A percentile compares a stretch with the other conserved stretches of the same genome.
Evolutionary conservation across 2,888 invertebrate species (phyloP).

Genomic region (Heliconius aoede): DNA sequence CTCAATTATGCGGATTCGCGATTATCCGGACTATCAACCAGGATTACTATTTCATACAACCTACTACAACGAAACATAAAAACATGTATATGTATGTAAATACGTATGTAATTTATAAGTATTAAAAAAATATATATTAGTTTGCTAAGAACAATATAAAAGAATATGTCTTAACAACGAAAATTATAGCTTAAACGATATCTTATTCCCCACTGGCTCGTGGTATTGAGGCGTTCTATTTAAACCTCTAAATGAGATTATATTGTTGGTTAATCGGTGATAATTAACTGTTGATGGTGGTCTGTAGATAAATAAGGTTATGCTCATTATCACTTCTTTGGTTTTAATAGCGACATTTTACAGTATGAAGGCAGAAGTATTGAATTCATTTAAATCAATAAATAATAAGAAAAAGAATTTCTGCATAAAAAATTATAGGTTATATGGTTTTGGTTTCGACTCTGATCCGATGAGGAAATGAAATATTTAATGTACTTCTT

Average conservation of each 20-base stretch:
- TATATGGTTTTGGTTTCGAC: no score
- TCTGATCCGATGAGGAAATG: no score
- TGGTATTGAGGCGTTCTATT: slow-evolving; percentile 38
- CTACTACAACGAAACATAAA: no score
- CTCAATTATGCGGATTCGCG: no score
- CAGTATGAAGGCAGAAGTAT: neutral
- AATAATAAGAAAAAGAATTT: no score
- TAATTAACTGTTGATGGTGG: slow-evolving; percentile 6
- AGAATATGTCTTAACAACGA: slow-evolving; percentile 43
- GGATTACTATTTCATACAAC: no score
- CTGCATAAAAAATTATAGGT: no score
- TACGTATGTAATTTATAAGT: no score
- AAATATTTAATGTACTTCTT: no score
- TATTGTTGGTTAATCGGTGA: slow-evolving; percentile 28
- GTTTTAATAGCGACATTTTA: neutral
- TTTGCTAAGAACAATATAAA: neutral
- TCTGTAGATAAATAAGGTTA: neutral
- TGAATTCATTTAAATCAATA: neutral
- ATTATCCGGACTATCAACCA: no score
- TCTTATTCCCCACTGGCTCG: slow-evolving; percentile 46
- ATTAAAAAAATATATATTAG: neutral
- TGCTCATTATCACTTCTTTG: slow-evolving; percentile 1
- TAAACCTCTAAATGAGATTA: slow-evolving; percentile 37
- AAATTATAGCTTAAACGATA: neutral
- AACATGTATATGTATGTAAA: no score